Evolutionary conservation across 2,888 invertebrate genomes (phyloP), one percentile per base, ranked within the genome.

Genomic region (Erpobdella octoculata): DNA sequence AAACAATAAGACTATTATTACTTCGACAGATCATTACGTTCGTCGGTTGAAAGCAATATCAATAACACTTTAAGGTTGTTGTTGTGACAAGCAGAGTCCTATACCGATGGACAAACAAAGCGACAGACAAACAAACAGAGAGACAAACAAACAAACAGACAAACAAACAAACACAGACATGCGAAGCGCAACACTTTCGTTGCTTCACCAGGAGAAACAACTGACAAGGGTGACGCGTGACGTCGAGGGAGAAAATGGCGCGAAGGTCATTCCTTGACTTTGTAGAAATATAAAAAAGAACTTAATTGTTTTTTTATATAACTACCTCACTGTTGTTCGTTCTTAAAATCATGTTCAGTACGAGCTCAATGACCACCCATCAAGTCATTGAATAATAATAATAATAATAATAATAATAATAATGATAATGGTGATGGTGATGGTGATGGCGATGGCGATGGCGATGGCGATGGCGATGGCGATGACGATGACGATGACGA

Each of bases 381-480:
- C 9, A 41, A 9, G 9, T 41, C 9, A 12, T 18, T 41, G 18
- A 41, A 41, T 41, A 41, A 41, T 41, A 41, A 41, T 18, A 41
- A 41, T 41, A 41, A 41, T 41, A 41, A 41, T 41, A 12, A 41
- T 12, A 41, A 41, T 41, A 41, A 41, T 41, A 41, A 41, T 41
- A 41, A 41, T 18, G 58, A 70, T 61, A 62, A 62, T 70, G 62
- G 35, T 62, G 62, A 70, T 70, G 38, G 21, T 70, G 70, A 71
- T 71, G 48, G 65, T 71, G 66, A 46, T 62, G 46, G 35, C 18
- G 35, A 66, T 41, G 41, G 4, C 31, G 41, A 66, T 69, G 69
- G 66, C 38, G 38, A 28, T 33, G 69, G 8, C 53, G 64, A 41
- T 33, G 61, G 62, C 21, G 53, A 31, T 61, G 69, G 72, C 18